These are phyloP conservation scores for Teleogryllus oceanicus DNA, from an alignment of 2,888 invertebrate species.

Conservation along the genomic window DNA sequence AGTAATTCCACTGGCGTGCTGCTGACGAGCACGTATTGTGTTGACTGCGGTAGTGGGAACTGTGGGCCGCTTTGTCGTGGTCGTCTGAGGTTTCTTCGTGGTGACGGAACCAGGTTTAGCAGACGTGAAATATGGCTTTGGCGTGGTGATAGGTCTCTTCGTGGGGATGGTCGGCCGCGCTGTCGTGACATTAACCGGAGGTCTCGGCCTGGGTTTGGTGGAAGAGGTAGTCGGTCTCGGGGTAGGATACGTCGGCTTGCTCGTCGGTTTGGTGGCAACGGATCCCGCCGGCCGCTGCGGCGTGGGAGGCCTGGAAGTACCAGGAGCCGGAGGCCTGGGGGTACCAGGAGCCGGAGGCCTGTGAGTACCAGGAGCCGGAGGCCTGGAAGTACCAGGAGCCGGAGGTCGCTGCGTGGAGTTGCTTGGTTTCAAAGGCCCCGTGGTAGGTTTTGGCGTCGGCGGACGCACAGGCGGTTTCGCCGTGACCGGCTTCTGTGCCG, in stretches of 20 bases:
- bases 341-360: neutral
- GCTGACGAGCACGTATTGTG: constrained; percentile 39
- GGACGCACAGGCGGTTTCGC: neutral
- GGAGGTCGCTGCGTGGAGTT: constrained; percentile 40
- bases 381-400: constrained; percentile 36
- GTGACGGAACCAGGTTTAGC: constrained; percentile 41
- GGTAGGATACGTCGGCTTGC: constrained; percentile 27
- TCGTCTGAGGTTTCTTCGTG: constrained; percentile 40
- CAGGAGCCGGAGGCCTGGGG: neutral
- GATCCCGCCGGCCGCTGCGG: neutral
- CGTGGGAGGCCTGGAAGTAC: neutral
- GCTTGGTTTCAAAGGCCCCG: constrained; percentile 33
- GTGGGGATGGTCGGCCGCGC: neutral
- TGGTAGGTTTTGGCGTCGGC: constrained; percentile 37
- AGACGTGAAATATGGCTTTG: constrained; percentile 20
- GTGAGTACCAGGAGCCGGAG: neutral
- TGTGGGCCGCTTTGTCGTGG: constrained; percentile 29
- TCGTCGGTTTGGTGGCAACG: constrained; percentile 39
- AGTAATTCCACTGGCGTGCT: constrained; percentile 25
- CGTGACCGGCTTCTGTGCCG: neutral
- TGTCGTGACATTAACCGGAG: constrained; percentile 32
- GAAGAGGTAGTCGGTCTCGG: constrained; percentile 40
- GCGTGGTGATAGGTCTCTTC: constrained; percentile 25
- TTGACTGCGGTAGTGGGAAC: constrained; percentile 39
- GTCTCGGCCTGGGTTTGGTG: constrained; percentile 30